Conservation (phyloP, 1,140 invertebrate species). For the Pseudomyrmex dendroicus region DNA sequence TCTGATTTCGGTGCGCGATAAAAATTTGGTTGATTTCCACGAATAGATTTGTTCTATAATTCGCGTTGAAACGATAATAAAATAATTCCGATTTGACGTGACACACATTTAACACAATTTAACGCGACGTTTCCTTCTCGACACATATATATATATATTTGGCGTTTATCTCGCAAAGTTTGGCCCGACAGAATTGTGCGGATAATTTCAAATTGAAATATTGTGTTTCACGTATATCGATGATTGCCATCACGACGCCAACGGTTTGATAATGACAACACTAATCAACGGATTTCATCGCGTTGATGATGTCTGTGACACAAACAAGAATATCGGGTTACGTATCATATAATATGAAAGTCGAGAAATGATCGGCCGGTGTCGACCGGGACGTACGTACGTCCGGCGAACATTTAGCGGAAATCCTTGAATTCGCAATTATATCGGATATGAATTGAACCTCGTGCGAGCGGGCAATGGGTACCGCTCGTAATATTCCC, state of each 20-base stretch:
- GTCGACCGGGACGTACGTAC: neutral
- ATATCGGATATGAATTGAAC: slow-evolving; percentile 62
- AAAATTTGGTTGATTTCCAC: neutral
- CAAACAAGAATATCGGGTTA: slow-evolving; percentile 53
- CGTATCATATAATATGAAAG: slow-evolving; percentile 38
- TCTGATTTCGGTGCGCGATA: neutral
- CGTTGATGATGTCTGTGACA: slow-evolving; percentile 12
- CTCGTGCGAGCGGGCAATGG: slow-evolving; percentile 22
- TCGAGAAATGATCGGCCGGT: neutral
- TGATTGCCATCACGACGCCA: slow-evolving; percentile 26
- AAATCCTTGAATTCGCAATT: slow-evolving; percentile 69
- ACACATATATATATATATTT: neutral
- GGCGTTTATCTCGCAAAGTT: neutral
- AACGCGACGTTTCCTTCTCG: neutral
- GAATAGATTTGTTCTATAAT: neutral
- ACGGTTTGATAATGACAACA: slow-evolving; percentile 4
- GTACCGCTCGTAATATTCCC: slow-evolving; percentile 65
- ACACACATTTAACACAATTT: too few relatives aligned
- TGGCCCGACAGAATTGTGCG: slow-evolving; percentile 2
- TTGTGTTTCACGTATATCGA: slow-evolving; percentile 36
- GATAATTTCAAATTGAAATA: slow-evolving; percentile 46
- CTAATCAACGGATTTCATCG: slow-evolving; percentile 42
- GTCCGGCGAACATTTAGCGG: slow-evolving; percentile 57
- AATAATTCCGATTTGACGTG: neutral
- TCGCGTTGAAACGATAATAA: neutral